A percentile compares a stretch with the other conserved stretches of the same genome.
Evolutionary conservation across 2,888 invertebrate genomes (phyloP).

Genomic region (Sesamia inferens): DNA sequence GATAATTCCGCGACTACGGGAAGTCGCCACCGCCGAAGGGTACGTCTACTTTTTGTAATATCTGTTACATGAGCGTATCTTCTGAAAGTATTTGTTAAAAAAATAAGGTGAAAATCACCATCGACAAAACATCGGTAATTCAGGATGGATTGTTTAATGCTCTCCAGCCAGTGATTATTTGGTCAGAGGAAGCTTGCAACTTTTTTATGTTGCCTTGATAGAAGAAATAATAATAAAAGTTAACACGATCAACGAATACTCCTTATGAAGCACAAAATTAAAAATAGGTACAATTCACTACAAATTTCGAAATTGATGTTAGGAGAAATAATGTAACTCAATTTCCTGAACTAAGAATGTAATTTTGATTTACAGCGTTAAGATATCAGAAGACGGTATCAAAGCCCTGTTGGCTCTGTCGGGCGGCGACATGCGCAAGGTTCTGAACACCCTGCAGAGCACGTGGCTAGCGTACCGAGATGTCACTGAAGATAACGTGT

Average conservation of each 20-base stretch:
- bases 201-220: no score
- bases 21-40: slow-evolving; percentile 96
- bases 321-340: background rate
- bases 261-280: background rate
- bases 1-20: slow-evolving; percentile 96
- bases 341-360: background rate
- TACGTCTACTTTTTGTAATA: slow-evolving; percentile 76
- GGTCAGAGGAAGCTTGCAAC: background rate
- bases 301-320: background rate
- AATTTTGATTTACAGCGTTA: slow-evolving; percentile 90
- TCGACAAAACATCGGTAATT: background rate
- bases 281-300: background rate
- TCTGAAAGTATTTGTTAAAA: background rate
- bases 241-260: background rate
- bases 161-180: background rate
- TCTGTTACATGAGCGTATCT: background rate
- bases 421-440: slow-evolving; percentile 99
- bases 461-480: slow-evolving; percentile 97
- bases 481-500: slow-evolving; percentile 97
- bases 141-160: background rate
- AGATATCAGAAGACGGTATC: slow-evolving; percentile 96
- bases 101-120: background rate
- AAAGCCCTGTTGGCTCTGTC: slow-evolving; percentile 96
- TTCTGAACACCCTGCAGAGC: slow-evolving; percentile 98
- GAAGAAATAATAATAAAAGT: background rate